These are phyloP conservation scores for Lagria hirta DNA, from an alignment of 2,888 invertebrate species.

Conservation along the genomic window DNA sequence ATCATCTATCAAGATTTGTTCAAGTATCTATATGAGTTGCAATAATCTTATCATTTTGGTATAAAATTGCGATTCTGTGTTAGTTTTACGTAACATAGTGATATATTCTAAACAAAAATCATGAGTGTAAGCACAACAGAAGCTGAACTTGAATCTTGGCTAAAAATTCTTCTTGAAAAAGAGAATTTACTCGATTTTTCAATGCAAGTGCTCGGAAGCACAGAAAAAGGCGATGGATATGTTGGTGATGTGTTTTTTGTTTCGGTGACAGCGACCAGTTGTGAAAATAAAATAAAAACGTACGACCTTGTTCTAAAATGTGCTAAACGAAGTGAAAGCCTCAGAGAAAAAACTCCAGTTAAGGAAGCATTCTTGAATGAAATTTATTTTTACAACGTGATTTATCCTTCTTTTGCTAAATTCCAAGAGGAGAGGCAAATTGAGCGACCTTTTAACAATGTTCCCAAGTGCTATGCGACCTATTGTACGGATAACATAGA, in stretches of 20 bases:
- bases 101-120: no score
- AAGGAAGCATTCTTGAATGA: constrained; percentile 7
- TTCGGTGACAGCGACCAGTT: background rate
- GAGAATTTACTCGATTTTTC: background rate
- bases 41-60: no score
- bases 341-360: constrained; percentile 2
- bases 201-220: constrained; percentile 1
- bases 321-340: constrained; percentile 6
- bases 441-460: constrained; percentile 5
- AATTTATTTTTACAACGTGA: constrained; percentile 10
- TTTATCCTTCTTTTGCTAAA: constrained; percentile 10
- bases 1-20: no score
- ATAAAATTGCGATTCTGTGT: no score
- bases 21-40: no score
- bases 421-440: constrained; percentile 5
- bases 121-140: no score
- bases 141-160: constrained; percentile 1
- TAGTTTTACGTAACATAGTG: no score
- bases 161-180: background rate
- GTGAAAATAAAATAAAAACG: background rate
- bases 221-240: constrained; percentile 16
- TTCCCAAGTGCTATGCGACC: constrained; percentile 9
- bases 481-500: constrained; percentile 21
- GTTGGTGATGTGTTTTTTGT: constrained; percentile 13
- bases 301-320: constrained; percentile 20